These are phyloP conservation scores for Calyptomena viridis DNA, from an alignment of 2,113 vertebrate species.

Conservation along the genomic window DNA sequence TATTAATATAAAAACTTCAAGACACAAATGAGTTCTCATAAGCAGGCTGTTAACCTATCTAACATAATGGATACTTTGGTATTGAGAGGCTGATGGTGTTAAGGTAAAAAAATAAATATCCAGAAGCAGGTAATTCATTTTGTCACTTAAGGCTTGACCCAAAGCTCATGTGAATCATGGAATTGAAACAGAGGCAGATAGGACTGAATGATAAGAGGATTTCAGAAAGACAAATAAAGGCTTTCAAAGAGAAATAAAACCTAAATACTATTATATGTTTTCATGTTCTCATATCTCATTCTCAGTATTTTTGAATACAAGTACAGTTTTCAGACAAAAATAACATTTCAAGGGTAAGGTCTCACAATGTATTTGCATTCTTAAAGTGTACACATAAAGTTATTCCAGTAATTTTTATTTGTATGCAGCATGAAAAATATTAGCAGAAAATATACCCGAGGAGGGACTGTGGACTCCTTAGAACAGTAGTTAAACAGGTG, in stretches of 20 bases:
- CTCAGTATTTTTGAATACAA: background rate
- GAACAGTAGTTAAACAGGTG: background rate
- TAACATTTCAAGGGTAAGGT: background rate
- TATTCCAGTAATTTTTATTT: constrained; percentile 27
- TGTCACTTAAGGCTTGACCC: background rate
- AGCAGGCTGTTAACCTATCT: background rate
- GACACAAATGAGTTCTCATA: background rate
- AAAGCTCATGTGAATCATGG: background rate
- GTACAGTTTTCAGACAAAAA: background rate
- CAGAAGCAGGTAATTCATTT: background rate
- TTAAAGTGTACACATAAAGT: background rate
- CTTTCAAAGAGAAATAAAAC: background rate
- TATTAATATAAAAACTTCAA: background rate
- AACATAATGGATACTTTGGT: background rate
- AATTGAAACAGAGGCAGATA: background rate
- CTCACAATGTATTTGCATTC: constrained; percentile 6
- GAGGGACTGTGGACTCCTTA: background rate
- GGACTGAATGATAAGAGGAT: background rate
- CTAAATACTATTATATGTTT: background rate
- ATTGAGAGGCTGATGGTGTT: background rate
- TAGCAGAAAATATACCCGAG: constrained; percentile 12
- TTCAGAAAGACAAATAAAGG: background rate
- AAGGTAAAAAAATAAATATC: background rate
- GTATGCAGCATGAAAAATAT: background rate
- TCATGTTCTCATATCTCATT: background rate